Conservation (phyloP, 2,888 invertebrate species). For the Tenthredo livida region DNA sequence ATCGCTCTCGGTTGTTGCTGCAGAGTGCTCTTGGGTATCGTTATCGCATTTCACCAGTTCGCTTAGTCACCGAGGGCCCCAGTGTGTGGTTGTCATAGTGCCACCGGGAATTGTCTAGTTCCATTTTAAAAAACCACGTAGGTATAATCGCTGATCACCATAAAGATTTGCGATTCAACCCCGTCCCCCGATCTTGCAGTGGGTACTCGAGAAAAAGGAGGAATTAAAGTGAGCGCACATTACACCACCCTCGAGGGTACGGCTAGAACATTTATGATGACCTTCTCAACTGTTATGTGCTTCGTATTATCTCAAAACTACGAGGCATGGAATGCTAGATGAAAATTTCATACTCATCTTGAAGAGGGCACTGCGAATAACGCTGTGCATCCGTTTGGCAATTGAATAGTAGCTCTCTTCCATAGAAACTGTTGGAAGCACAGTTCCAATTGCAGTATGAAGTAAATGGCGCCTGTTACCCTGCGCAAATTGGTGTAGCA, state of each 20-base stretch:
- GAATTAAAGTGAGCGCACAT: background rate
- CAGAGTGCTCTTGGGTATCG: slow-evolving; percentile 44
- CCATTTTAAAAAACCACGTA: background rate
- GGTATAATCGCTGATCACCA: background rate
- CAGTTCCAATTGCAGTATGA: background rate
- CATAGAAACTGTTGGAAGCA: background rate
- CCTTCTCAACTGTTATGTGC: background rate
- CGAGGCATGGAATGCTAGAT: too few species aligned
- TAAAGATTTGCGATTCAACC: background rate
- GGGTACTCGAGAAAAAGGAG: background rate
- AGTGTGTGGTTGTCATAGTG: slow-evolving; percentile 11
- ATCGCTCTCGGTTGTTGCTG: slow-evolving; percentile 34
- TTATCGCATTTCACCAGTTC: slow-evolving; percentile 54
- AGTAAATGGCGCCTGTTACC: background rate
- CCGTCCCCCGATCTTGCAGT: background rate
- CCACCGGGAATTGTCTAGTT: slow-evolving; percentile 25
- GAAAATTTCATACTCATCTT: background rate
- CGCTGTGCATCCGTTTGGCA: background rate
- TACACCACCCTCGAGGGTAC: background rate
- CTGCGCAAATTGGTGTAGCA: background rate
- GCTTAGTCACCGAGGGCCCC: slow-evolving; percentile 57
- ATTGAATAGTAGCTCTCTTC: background rate
- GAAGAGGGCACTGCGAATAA: background rate
- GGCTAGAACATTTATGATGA: background rate
- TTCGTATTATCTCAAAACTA: background rate